Percentiles rank a stretch among this genome's conserved stretches.
These are phyloP conservation scores for Drosophila meridionalis DNA, from an alignment of 2,888 invertebrate species.

Conservation along the genomic window DNA sequence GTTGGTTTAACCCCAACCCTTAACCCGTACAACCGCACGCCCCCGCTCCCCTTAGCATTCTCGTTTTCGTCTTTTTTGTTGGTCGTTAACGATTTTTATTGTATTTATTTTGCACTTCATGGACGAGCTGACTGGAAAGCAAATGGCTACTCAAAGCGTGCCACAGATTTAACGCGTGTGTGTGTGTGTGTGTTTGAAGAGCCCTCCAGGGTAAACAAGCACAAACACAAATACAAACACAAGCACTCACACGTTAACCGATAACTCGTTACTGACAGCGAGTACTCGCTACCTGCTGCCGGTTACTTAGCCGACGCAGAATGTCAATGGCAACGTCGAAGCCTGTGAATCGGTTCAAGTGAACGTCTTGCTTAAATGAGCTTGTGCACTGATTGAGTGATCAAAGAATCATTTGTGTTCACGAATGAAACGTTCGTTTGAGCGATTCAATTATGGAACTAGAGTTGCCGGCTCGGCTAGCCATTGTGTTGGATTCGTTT, in stretches of 20 bases:
- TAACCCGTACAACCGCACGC: neutral
- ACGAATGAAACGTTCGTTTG: neutral
- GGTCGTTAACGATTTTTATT: conserved; percentile 59
- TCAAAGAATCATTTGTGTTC: neutral
- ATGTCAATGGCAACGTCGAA: neutral
- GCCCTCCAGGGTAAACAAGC: conserved; percentile 38
- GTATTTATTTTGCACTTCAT: conserved; percentile 68
- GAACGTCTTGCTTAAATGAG: conserved; percentile 1
- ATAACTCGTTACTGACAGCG: conserved; percentile 9
- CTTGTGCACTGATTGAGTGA: neutral
- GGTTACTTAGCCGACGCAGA: neutral
- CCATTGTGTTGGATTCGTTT: neutral
- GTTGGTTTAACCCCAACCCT: conserved; percentile 8
- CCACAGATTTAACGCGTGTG: conserved; percentile 10
- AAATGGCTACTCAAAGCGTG: conserved; percentile 29
- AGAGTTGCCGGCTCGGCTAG: neutral
- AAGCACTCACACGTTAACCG: conserved; percentile 2
- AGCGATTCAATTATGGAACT: neutral
- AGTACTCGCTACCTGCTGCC: conserved; percentile 10
- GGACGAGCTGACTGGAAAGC: conserved; percentile 29
- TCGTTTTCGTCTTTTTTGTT: neutral
- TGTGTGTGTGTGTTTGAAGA: conserved; percentile 28
- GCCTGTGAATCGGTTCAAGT: neutral
- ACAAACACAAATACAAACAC: neutral
- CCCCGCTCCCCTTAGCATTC: too few species aligned